phyloP scores from a whole-genome alignment of 2,797 vertebrate species.

The Sebastes nivosus region DNA sequence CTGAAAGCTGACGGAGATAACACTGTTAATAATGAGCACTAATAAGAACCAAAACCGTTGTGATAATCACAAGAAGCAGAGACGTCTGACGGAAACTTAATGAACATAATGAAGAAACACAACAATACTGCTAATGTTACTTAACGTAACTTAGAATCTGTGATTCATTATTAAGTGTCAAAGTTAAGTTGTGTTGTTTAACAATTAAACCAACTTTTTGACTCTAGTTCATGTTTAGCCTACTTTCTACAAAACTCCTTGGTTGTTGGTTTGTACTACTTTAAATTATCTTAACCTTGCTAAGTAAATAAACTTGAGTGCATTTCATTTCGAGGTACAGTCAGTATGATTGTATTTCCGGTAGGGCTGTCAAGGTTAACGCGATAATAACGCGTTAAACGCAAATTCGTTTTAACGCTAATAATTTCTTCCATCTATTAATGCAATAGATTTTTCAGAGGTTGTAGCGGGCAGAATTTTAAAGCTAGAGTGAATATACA shows the following conservation, averaged over 20 bases:
- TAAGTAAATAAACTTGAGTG: not conserved
- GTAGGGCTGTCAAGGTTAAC: too few species aligned
- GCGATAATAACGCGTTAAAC: too few species aligned
- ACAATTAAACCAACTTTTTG: not conserved
- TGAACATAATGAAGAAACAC: not conserved
- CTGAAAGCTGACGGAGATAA: conserved; percentile 28
- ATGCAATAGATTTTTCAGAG: too few species aligned
- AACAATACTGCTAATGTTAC: not conserved
- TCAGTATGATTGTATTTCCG: conserved; percentile 17
- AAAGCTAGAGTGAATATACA: too few species aligned
- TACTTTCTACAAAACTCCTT: not conserved
- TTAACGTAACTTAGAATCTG: too few species aligned
- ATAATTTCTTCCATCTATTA: too few species aligned
- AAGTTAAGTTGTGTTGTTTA: not conserved
- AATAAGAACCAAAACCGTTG: not conserved
- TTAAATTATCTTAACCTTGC: not conserved
- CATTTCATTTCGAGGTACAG: not conserved
- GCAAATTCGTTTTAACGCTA: too few species aligned
- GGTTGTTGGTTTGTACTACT: not conserved
- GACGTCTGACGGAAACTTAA: not conserved
- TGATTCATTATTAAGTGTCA: not conserved
- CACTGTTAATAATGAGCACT: conserved; percentile 1
- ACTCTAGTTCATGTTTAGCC: not conserved
- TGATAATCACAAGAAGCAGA: conserved; percentile 10
- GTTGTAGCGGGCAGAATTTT: too few species aligned